Base-by-base conservation (phyloP, 2,797 vertebrate species). In the Myripristis jacobus region DNA sequence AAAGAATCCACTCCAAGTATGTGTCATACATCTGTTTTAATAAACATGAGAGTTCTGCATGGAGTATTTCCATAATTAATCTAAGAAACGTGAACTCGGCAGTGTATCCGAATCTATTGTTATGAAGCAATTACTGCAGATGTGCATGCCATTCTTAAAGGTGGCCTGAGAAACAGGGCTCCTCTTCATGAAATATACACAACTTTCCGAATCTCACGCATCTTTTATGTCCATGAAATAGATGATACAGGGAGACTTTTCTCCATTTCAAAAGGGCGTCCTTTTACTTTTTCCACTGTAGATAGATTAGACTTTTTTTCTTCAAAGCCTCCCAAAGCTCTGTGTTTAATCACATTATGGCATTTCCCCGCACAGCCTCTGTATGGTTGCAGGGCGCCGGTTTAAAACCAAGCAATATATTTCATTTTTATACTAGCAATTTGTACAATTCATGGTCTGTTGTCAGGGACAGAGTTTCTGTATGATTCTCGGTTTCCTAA, bases 261-360 rank as follows among this genome's bases (percentile, higher is more conserved):
- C n/a, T 77, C 76, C 65, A 27, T 90, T 86, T 87, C 81, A 81
- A 87, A 89, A 73, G 83, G 64, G 60, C 84, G 84, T 90, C 80
- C 81, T 85, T 85, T 85, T 78, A 69, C 78, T 77, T 85, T 88
- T 80, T 72, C 67, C 75, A 86, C 84, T 78, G 79, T 57, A 53
- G 80, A 79, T 74, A 82, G 87, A 90, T 91, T 83, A 81, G 66
- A 84, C 66, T 80, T 82, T 84, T 77, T 70, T 74, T 52, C 80
- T 82, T 89, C 75, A 87, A 91, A 90, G 85, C 82, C 74, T 83
- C 78, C 68, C 75, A 84, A 86, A 90, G 89, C 89, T 84, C 83
- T 85, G 83, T 89, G 82, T 89, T 90, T 91, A 92, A 92, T 92
- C 91, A 90, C 89, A 90, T 92, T 90, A 90, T 80, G 76, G 75